Evolutionary conservation across 2,113 vertebrate species (phyloP).

Genomic region (Porphyrio hochstetteri): DNA sequence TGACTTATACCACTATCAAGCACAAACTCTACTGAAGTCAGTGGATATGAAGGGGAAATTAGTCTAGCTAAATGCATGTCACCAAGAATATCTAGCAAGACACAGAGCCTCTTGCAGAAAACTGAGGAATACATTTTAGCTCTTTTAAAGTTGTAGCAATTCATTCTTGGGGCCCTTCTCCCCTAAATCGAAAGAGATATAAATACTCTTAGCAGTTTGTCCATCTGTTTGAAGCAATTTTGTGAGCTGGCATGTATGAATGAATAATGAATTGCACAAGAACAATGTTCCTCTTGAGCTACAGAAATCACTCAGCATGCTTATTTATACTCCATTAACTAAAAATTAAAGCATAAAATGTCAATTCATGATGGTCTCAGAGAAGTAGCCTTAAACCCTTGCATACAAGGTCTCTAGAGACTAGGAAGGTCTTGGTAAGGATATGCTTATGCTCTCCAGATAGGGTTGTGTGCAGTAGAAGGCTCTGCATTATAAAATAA

Average conservation of each 20-base stretch:
- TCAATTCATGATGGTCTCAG: background rate
- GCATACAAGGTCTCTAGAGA: background rate
- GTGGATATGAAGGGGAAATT: background rate
- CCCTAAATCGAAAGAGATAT: background rate
- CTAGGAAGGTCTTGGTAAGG: background rate
- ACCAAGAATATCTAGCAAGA: background rate
- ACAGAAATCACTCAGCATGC: background rate
- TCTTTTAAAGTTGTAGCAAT: background rate
- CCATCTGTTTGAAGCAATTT: background rate
- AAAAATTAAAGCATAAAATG: conserved; percentile 50
- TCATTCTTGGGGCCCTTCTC: background rate
- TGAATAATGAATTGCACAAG: conserved; percentile 9
- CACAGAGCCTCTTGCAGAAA: background rate
- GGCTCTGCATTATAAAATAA: conserved; percentile 6
- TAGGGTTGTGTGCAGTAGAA: background rate
- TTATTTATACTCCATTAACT: conserved; percentile 56
- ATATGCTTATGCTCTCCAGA: background rate
- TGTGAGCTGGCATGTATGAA: background rate
- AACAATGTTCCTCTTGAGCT: conserved; percentile 14
- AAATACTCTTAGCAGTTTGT: background rate
- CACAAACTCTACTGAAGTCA: background rate
- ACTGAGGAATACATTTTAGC: background rate
- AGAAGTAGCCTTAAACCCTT: conserved; percentile 1
- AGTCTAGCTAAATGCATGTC: background rate
- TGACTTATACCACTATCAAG: conserved; percentile 2